Base-by-base conservation (phyloP, 2,888 invertebrate species). In the Lithosia quadra region DNA sequence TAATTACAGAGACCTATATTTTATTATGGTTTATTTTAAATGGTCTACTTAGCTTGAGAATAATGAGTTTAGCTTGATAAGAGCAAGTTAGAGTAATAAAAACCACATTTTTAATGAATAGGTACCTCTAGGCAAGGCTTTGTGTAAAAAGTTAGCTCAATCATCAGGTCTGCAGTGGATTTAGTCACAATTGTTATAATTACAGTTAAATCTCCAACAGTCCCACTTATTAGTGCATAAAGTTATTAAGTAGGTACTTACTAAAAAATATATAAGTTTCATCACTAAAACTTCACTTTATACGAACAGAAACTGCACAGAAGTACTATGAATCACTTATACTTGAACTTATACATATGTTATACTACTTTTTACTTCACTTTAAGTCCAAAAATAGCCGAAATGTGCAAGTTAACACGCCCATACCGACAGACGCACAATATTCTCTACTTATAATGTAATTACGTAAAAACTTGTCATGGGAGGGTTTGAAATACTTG, bases 371-470 rank as follows among this genome's bases (percentile, higher is more conserved):
- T 76, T 78, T 65, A 34, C 56, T 74, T 71, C 60, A 68, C 65
- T 69, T 70, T 63, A 18, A 64, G 39, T 63, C 79, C 71, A 77
- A 76, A 81, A 79, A 80, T 81, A 81, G 74, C 34, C 13, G 2
- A 64, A 60, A 71, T 53, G 33, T 64, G 39, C 69, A 73, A 73
- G 70, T 60, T 61, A 69, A 85, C 85, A 91, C 92, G 89, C 92
- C 92, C 87, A 68, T 75, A 75, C 63, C 33, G 55, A 39, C 67
- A 60, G 34, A 36, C 56, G 55, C n/a, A 36, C 69, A 72, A 69
- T 73, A 59, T 71, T 65, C 70, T 18, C 58, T 65, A 75, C 60
- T 78, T 79, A 75, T 22, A 62, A 67, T 66, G 63, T 58, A 43
- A 68, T 69, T 65, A n/a, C 63, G 71, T 9, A 28, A 24, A 60